Evolutionary conservation across 2,888 invertebrate genomes (phyloP).

Genomic region (Eurytoma californica): DNA sequence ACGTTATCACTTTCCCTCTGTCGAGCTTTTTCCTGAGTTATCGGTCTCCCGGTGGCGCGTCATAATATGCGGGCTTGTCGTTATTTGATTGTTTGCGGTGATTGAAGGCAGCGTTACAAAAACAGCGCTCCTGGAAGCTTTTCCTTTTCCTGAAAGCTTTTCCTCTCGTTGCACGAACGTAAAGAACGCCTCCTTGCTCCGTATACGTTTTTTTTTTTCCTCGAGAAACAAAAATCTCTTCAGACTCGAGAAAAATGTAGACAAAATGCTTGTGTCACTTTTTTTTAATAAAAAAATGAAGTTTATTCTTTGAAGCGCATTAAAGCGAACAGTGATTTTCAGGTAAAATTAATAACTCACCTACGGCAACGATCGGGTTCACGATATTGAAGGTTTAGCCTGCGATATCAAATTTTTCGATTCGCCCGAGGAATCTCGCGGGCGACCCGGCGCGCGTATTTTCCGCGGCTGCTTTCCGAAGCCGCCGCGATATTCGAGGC

Average conservation of each 20-base stretch:
- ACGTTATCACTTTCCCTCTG: constrained; percentile 49
- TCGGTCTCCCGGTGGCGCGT: constrained; percentile 20
- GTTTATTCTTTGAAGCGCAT: background rate
- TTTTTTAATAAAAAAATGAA: background rate
- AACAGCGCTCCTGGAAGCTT: background rate
- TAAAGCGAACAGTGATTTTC: background rate
- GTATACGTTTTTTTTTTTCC: background rate
- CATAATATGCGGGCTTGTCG: constrained; percentile 39
- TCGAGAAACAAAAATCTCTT: background rate
- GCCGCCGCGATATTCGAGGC: constrained; percentile 27
- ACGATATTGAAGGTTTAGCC: constrained; percentile 7
- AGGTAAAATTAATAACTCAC: background rate
- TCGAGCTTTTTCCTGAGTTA: constrained; percentile 25
- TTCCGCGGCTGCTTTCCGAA: constrained; percentile 36
- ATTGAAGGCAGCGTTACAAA: constrained; percentile 21
- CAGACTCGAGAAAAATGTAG: background rate
- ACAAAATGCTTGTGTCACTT: background rate
- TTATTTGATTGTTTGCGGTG: constrained; percentile 43
- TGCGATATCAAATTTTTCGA: background rate
- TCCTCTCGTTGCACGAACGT: background rate
- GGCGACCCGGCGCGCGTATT: constrained; percentile 21
- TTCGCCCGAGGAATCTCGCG: constrained; percentile 2
- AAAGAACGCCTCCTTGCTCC: too few relatives aligned
- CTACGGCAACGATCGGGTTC: background rate
- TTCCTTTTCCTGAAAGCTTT: background rate